phyloP scores from a whole-genome alignment of 1,140 invertebrate species.

The Microplitis demolitor region DNA sequence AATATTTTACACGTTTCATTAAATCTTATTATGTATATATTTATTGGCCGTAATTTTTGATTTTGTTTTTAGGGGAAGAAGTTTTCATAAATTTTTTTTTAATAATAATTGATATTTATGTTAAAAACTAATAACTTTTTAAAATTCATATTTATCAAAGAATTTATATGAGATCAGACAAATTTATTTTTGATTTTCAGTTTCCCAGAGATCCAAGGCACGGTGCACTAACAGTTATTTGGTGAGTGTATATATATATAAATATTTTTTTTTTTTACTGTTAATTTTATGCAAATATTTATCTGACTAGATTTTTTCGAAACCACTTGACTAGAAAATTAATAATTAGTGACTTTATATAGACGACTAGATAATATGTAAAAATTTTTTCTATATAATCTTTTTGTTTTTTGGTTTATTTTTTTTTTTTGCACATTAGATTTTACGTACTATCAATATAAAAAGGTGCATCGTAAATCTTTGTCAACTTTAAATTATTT shows the following conservation, averaged over 20 bases:
- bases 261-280: background rate
- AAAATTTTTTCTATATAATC: too few relatives aligned
- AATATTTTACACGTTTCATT: background rate
- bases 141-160: background rate
- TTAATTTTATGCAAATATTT: conserved; percentile 1
- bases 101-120: background rate
- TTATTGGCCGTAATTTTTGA: background rate
- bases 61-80: background rate
- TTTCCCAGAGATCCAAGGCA: conserved; percentile 55
- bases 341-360: too few relatives aligned
- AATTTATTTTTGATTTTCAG: conserved; percentile 46
- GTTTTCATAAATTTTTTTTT: background rate
- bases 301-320: background rate
- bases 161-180: background rate
- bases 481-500: conserved; percentile 5
- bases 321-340: background rate
- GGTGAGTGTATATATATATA: conserved; percentile 1
- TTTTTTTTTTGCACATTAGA: too few relatives aligned
- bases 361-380: too few relatives aligned
- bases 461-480: background rate
- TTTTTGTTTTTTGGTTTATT: too few relatives aligned
- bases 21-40: background rate
- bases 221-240: conserved; percentile 49
- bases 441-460: background rate
- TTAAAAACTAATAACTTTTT: background rate